Conservation (phyloP, 2,113 vertebrate genomes). For the Bothrops jararaca region DNA sequence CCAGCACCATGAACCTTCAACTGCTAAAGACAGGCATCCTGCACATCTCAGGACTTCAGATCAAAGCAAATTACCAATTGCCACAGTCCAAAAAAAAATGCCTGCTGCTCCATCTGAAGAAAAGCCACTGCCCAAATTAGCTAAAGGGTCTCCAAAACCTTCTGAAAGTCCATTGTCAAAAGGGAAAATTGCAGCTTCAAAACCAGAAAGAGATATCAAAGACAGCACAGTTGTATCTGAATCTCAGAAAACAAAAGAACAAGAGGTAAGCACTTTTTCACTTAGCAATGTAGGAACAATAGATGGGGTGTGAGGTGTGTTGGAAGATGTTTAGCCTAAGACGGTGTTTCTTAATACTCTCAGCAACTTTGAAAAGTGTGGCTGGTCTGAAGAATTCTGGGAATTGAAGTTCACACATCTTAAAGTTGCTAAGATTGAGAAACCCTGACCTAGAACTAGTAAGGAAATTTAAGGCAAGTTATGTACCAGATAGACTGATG, state of each 20-base stretch:
- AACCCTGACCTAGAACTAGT: background rate
- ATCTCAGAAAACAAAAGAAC: conserved; percentile 77
- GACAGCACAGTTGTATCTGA: conserved; percentile 75
- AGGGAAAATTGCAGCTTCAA: conserved; percentile 58
- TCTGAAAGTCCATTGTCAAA: conserved; percentile 47
- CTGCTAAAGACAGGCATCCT: conserved; percentile 70
- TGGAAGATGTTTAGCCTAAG: background rate
- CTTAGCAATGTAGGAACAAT: background rate
- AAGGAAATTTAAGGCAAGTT: background rate
- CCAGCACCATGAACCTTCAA: background rate
- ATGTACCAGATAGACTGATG: background rate
- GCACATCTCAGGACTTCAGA: conserved; percentile 73
- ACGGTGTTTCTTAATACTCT: background rate
- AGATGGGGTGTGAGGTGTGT: background rate
- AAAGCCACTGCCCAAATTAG: conserved; percentile 58
- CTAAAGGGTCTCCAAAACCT: conserved; percentile 52
- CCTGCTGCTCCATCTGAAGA: conserved; percentile 44
- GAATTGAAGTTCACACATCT: background rate
- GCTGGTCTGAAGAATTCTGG: background rate
- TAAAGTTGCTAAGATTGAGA: background rate
- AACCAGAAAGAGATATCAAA: conserved; percentile 67
- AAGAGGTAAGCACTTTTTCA: conserved; percentile 81
- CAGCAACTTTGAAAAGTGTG: background rate
- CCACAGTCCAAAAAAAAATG: conserved; percentile 74
- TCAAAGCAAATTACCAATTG: conserved; percentile 68